Conservation (phyloP, 2,888 invertebrate species). For the Conomelus anceps region DNA sequence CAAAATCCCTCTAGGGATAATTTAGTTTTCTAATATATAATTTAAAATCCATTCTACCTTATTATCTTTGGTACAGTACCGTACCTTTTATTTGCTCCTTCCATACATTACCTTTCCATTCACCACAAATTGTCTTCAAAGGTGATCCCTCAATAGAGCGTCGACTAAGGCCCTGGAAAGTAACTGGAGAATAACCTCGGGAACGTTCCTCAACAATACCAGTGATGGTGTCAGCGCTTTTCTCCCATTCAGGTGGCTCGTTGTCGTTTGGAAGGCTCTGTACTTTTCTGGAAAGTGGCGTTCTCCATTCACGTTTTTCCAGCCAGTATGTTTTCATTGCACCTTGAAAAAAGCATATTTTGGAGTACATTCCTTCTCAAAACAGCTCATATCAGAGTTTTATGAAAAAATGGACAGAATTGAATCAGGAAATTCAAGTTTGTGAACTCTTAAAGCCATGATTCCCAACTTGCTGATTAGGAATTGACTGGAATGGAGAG, state of each 20-base stretch:
- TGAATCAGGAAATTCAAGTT: too few relatives aligned
- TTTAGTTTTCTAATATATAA: too few relatives aligned
- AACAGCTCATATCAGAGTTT: too few relatives aligned
- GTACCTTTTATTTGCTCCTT: not conserved
- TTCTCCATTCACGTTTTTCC: conserved; percentile 61
- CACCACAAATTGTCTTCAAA: conserved; percentile 13
- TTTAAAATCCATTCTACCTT: not conserved
- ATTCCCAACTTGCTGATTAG: too few relatives aligned
- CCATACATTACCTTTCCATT: conserved; percentile 17
- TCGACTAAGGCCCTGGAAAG: conserved; percentile 51
- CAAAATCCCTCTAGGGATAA: too few relatives aligned
- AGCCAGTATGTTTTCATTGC: conserved; percentile 88
- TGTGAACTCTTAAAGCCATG: too few relatives aligned
- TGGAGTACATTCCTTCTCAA: too few relatives aligned
- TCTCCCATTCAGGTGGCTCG: conserved; percentile 47
- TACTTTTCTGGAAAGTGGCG: conserved; percentile 44
- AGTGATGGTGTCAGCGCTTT: conserved; percentile 41
- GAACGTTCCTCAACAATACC: conserved; percentile 46
- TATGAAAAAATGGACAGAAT: too few relatives aligned
- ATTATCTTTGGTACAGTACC: not conserved
- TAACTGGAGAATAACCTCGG: conserved; percentile 74
- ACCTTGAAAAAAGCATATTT: conserved; percentile 45
- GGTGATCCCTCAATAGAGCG: conserved; percentile 24
- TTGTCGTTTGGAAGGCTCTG: conserved; percentile 43
- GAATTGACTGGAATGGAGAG: too few relatives aligned